Conservation (phyloP, 2,113 vertebrate genomes). For the Crocuta crocuta region DNA sequence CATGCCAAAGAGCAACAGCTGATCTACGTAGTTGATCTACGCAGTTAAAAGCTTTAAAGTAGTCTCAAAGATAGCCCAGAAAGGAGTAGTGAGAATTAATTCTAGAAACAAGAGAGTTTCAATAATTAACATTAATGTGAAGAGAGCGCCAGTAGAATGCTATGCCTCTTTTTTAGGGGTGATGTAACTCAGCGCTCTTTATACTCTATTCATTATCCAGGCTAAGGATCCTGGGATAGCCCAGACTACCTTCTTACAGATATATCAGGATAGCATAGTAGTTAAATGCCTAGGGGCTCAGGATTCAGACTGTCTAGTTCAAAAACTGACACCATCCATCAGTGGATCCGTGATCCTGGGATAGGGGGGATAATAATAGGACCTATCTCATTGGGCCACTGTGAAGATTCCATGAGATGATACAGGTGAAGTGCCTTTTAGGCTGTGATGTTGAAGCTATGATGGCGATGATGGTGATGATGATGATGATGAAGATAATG, state of each 20-base stretch:
- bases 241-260: not conserved
- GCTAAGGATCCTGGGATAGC: not conserved
- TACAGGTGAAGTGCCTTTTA: not conserved
- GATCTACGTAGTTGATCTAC: not conserved
- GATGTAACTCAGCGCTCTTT: not conserved
- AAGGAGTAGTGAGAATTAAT: not conserved
- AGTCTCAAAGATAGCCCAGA: not conserved
- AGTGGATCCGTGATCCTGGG: not conserved
- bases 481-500: not conserved
- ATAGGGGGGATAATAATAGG: not conserved
- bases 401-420: not conserved
- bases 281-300: not conserved
- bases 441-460: not conserved
- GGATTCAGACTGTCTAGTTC: not conserved
- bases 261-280: not conserved
- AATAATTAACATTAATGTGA: not conserved
- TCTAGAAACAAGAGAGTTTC: not conserved
- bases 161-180: not conserved
- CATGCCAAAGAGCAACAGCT: not conserved
- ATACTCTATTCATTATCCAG: not conserved
- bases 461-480: too few relatives aligned
- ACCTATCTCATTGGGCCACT: not conserved
- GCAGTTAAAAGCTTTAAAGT: constrained; percentile 9
- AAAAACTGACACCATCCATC: not conserved
- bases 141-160: not conserved